Evolutionary conservation across 2,113 vertebrate species (phyloP).

Genomic region (Aldabrachelys gigantea): DNA sequence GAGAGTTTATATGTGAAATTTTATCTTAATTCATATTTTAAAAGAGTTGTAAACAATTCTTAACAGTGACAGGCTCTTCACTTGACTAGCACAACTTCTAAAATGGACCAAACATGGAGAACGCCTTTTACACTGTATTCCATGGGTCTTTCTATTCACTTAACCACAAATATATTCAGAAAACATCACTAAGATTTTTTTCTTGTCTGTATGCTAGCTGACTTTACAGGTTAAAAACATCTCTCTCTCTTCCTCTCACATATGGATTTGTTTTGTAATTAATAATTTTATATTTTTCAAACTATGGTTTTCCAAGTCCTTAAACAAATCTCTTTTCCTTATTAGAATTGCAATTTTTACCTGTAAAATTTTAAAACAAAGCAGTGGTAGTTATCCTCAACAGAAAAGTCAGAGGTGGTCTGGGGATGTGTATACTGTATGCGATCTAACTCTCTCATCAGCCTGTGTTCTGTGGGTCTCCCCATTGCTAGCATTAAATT

Average conservation of each 20-base stretch:
- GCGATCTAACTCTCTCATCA: not conserved
- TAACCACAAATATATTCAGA: slow-evolving; percentile 10
- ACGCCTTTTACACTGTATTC: not conserved
- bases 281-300: not conserved
- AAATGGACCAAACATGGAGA: not conserved
- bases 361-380: not conserved
- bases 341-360: not conserved
- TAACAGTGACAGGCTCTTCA: not conserved
- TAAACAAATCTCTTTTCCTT: not conserved
- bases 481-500: not conserved
- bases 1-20: slow-evolving; percentile 2
- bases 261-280: not conserved
- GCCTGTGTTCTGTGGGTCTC: not conserved
- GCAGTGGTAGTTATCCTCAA: not conserved
- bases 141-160: not conserved
- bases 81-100: not conserved
- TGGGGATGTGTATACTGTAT: not conserved
- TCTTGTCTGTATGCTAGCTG: not conserved
- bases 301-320: not conserved
- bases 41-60: slow-evolving; percentile 2
- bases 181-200: not conserved
- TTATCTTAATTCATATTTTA: slow-evolving; percentile 21
- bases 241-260: not conserved
- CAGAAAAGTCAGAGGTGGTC: not conserved
- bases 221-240: not conserved